Evolutionary conservation across 35 echinoderm and acorn worm genomes (phyloP), one percentile per base, ranked within the genome.

Genomic region (Apostichopus californicus): DNA sequence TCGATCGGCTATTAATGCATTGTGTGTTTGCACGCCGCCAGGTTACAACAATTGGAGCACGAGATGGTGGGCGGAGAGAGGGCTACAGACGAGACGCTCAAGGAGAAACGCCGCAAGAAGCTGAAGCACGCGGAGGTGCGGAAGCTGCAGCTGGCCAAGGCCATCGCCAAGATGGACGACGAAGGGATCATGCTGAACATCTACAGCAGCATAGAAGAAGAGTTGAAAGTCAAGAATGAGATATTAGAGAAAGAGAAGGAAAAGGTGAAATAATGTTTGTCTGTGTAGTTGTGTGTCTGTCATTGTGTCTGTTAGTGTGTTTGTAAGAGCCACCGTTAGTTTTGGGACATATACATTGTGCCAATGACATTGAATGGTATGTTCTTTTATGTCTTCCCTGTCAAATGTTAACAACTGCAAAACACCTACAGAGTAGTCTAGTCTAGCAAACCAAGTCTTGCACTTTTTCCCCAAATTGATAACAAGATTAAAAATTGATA

Each of bases 181-280:
- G 97, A 99, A 66, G 97, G 97, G n/a, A 99, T 99, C 82, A 96
- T 98, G 97, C 70, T 99, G 14, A 99, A 99, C 89, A 99, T 99
- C 63, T 99, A 99, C 70, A 96, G 95, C 90, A 99, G 92, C 56
- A 99, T 99, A 64, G 97, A 99, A 84, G 97, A 99, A 13, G 93
- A 99, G 72, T 93, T 99, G 56, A 99, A 96, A 60, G 95, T 91
- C 8, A 96, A 99, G 93, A 99, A 99, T 86, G 87, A 96, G 21
- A 77, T 96, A 8, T 86, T 99, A 20, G 95, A 99, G 75, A 93
- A 93, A 15, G 95, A 96, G 59, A 94, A 91, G 77, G 97, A 96
- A 80, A 99, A 99, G 93, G 97, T 98, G 54, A 25, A 78, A 9
- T 68, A 14, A 11, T 68, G 64, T 68, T 18, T 9, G 64, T 75